Base-by-base conservation (phyloP, 2,797 vertebrate species). In the Squalus acanthias region DNA sequence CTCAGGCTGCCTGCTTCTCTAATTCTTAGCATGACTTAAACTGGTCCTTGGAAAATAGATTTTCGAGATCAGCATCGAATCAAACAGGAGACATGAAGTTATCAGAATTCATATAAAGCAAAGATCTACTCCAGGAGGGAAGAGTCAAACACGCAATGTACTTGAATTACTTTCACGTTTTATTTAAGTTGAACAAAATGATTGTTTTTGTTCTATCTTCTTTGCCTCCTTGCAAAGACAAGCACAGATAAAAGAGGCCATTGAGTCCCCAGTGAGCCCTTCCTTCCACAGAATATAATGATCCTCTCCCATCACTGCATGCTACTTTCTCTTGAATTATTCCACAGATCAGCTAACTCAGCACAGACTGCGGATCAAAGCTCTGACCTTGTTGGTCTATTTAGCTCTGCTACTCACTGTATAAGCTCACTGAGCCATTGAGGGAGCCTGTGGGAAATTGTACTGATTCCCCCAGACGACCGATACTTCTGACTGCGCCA, bases 141-240 rank as follows among this genome's bases (percentile, higher is more conserved):
- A 69, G 20, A 69, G 20, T 69, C 65, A 39, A 39, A 46, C 17
- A 46, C 8, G 46, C 65, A 12, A 20, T 93, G 89, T 46, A 69
- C 91, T 69, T 93, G 91, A 93, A 93, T 93, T 93, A 46, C 63
- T 46, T 10, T 93, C 63, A 69, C 91, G 22, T 24, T 93, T 93
- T 93, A 93, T 93, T 93, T 93, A 93, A 46, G 63, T 69, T 93
- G 91, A 85, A 93, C 91, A 93, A 93, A 93, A 39, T 69, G n/a
- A 69, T 69, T 93, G 63, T 93, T 93, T 93, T 69, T 69, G 65
- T 93, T 69, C 91, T 93, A 7, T 69, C 33, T 67, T 93, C 20
- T 93, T 69, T 15, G 8, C 15, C 33, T 93, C n/a, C 91, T 93
- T 69, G n/a, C 65, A 69, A 93, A 93, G 63, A 69, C 91, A 69